Percentiles rank a stretch among this genome's conserved stretches.
phyloP scores from a whole-genome alignment of 2,888 invertebrate species.

The Muschampia plurimacula region DNA sequence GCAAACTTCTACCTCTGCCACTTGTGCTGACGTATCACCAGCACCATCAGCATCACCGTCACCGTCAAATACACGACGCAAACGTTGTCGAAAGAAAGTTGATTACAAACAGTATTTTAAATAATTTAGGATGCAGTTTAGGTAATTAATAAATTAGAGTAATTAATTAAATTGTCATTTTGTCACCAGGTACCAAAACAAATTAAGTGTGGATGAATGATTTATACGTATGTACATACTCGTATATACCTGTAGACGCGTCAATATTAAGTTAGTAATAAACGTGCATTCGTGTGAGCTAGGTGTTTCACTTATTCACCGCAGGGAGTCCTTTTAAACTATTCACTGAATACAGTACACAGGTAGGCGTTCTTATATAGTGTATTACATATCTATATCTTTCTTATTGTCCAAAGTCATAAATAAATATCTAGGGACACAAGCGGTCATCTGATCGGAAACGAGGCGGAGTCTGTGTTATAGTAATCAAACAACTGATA shows the following conservation, averaged over 20 bases:
- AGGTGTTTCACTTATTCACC: neutral
- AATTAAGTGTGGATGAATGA: slow-evolving; percentile 9
- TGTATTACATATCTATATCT: too few species aligned
- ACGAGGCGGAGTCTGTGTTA: too few species aligned
- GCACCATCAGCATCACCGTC: slow-evolving; percentile 2
- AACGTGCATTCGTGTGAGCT: slow-evolving; percentile 1
- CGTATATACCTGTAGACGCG: neutral
- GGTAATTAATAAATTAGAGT: neutral
- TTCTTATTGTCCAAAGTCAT: too few species aligned
- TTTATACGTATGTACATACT: neutral
- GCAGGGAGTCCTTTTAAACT: too few species aligned
- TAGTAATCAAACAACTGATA: too few species aligned
- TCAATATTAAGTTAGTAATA: neutral
- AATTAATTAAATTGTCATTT: neutral
- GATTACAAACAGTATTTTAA: slow-evolving; percentile 4
- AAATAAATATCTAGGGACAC: too few species aligned
- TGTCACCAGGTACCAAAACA: neutral
- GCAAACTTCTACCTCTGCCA: neutral
- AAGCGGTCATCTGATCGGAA: too few species aligned
- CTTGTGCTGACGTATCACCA: neutral
- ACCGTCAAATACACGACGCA: neutral
- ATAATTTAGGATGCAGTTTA: neutral
- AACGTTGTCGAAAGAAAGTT: neutral
- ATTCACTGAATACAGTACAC: too few species aligned
- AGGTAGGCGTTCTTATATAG: too few species aligned